Base-by-base conservation (phyloP, 2,797 vertebrate genomes). In the Pterois miles region DNA sequence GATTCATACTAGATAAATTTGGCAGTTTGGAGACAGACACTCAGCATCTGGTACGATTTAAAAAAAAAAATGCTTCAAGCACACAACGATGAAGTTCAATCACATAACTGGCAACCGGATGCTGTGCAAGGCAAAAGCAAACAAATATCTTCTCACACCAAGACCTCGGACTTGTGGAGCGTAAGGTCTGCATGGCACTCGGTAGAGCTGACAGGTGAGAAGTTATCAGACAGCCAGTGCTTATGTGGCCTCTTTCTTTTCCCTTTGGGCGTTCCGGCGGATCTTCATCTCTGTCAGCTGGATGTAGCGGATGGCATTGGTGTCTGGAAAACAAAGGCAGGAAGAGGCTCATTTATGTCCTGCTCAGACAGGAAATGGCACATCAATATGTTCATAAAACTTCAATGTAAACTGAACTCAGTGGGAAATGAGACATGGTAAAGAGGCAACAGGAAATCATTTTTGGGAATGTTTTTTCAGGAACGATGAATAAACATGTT, bases 281-380 rank as follows among this genome's bases (percentile, higher is more conserved):
- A 99, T 97, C 92, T 99, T 99, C 97, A 99, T 98, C 94, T 99
- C 98, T 22, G 98, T 98, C 95, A 99, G 95, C 94, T 99, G 98
- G 93, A 99, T 99, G 80, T 99, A 99, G 89, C 98, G 97, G 94
- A 99, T 96, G 88, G 97, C 98, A 23, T 99, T 99, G 91, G 98
- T 99, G 94, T 99, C 98, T 99, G 96, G 23, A 71, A 18, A 85
- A 89, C 85, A 93, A 86, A 88, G 59, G 78, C 82, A 91, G 87
- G 85, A 88, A 90, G 71, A 71, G 65, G 58, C 31, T 57, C 71
- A 43, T 83, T 89, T 77, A 84, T 60, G 79, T 87, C 74, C 84
- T 71, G 73, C 70, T 60, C 78, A 10, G 64, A 29, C 20, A 77
- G 90, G 84, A 91, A 87, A 71, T 1, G 20, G 29, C 0, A 46